Evolutionary conservation across 2,797 vertebrate species (phyloP), one percentile per base, ranked within the genome.

Genomic region (Acrocephalus scirpaceus): DNA sequence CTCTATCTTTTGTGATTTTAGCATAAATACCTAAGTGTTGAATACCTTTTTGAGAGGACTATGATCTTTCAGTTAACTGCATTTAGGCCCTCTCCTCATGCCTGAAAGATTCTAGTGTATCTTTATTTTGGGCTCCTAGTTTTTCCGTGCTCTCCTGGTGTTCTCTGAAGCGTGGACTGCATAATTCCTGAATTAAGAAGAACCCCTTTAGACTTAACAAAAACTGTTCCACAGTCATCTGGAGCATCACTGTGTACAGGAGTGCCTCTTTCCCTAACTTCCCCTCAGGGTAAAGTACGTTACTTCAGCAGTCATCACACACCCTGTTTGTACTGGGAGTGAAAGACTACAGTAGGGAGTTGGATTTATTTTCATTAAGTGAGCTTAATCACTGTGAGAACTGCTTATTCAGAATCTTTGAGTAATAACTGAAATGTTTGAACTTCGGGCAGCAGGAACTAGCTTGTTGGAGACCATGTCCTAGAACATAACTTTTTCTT

Each of bases 91-190:
- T 83, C 61, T 88, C 30, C 50, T 93, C 66, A 7, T 54, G 70
- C 44, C 54, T 94, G 26, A 90, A 91, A 88, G 40, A 51, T 75
- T 77, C 51, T 87, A 86, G 84, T 72, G 26, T 82, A 75, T 88
- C 76, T 92, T 85, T 92, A 84, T 95, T 95, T 94, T 83, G 92
- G 87, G 65, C 67, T 93, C n/a, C 74, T 95, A 87, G 53, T 87
- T 86, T 87, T 96, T 64, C 72, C 3, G 4, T 93, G 75, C 65
- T 94, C 45, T 90, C 44, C 70, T 95, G 93, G 16, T 26, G 4
- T 90, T 86, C 89, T 92, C 73, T 92, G 70, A 92, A 88, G 47
- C 58, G 40, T 92, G 79, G 78, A 87, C 47, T 89, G 65, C 50
- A 32, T 95, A 83, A 80, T 71, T 91, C 75, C 87, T 90, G 78